Evolutionary conservation across 2,113 vertebrate genomes (phyloP).

Genomic region (Progne subis): DNA sequence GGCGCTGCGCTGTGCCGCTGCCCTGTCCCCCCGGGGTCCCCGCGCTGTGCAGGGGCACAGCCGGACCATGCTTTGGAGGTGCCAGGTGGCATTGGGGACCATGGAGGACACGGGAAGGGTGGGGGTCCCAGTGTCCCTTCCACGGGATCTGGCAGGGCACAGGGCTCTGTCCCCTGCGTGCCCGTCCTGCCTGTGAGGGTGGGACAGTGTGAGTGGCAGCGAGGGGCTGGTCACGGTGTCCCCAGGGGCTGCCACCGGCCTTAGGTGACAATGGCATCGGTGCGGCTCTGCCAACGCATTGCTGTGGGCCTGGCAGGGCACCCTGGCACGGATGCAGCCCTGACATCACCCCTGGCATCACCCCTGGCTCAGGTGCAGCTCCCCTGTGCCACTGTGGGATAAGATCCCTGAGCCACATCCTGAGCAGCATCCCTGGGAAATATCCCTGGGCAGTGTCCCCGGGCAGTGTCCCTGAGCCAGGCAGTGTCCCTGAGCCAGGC

Average conservation of each 20-base stretch:
- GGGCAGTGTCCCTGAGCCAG: too few species aligned
- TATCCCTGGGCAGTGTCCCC: too few species aligned
- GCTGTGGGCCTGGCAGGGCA: neutral
- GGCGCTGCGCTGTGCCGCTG: neutral
- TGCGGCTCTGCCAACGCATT: neutral
- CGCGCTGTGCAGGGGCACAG: too few species aligned
- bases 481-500: too few species aligned
- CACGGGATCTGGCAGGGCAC: accelerated
- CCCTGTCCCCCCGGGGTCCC: neutral
- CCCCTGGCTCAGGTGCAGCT: neutral
- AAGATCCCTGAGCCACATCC: neutral
- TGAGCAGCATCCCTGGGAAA: neutral
- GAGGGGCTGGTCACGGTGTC: accelerated
- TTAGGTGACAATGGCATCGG: neutral
- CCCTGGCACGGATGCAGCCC: too few species aligned
- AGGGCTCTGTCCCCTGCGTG: neutral
- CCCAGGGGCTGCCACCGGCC: neutral
- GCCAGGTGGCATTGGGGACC: neutral
- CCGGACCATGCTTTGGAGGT: neutral
- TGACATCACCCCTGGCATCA: neutral
- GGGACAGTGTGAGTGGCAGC: accelerated
- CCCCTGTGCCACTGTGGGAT: neutral
- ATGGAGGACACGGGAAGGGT: accelerated
- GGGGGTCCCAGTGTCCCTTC: neutral
- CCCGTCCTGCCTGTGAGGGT: accelerated